Conservation (phyloP, 2,888 invertebrate genomes). For the Caenorhabditis japonica region DNA sequence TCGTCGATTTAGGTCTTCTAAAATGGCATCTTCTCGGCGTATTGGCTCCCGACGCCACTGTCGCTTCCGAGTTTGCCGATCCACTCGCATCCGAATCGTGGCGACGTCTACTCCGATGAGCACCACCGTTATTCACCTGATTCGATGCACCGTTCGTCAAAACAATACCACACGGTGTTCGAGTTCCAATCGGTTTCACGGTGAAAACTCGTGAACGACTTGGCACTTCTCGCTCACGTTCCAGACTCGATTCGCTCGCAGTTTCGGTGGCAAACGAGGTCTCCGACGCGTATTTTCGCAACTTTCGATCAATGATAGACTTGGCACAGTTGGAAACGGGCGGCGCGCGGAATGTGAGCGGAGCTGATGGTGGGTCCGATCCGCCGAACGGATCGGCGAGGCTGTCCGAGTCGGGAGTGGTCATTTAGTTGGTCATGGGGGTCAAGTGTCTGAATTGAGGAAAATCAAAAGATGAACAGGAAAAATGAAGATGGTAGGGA, state of each 20-base stretch:
- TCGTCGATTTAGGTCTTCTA: conserved; percentile 71
- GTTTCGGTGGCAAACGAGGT: conserved; percentile 71
- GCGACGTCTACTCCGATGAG: conserved; percentile 50
- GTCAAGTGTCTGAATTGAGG: conserved; percentile 2
- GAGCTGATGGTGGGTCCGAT: conserved; percentile 56
- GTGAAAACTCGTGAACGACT: conserved; percentile 66
- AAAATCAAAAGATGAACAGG: conserved; percentile 16
- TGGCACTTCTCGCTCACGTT: conserved; percentile 58
- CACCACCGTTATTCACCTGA: conserved; percentile 20
- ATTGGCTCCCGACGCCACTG: conserved; percentile 70
- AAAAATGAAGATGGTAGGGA: conserved; percentile 8
- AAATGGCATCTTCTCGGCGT: conserved; percentile 65
- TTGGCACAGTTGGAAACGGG: conserved; percentile 65
- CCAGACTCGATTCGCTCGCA: conserved; percentile 61
- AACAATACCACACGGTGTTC: conserved; percentile 38
- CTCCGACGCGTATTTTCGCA: conserved; percentile 74
- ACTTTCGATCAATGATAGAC: conserved; percentile 68
- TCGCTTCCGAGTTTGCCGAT: conserved; percentile 69
- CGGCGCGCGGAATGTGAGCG: conserved; percentile 58
- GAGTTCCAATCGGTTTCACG: conserved; percentile 63
- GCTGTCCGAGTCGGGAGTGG: conserved; percentile 60
- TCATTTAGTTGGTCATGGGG: conserved; percentile 35
- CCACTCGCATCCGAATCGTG: conserved; percentile 73
- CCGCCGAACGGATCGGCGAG: conserved; percentile 53
- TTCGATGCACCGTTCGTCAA: conserved; percentile 33